A percentile compares a stretch with the other conserved stretches of the same genome.
Conservation (phyloP, 2,797 vertebrate species). For the Coendou prehensilis region DNA sequence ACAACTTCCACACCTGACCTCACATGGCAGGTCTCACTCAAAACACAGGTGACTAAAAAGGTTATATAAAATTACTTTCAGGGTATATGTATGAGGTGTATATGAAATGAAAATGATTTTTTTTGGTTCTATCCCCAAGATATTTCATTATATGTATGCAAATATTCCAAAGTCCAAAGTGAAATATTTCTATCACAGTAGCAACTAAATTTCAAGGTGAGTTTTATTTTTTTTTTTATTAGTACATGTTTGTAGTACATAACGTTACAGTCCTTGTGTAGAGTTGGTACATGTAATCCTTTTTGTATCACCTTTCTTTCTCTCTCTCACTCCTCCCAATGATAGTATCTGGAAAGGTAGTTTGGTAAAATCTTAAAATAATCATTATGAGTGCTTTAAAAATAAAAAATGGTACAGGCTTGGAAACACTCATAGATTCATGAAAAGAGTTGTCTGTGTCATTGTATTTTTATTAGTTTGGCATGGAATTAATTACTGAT, state of each 20-base stretch:
- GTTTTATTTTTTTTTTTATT: not conserved
- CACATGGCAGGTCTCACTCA: not conserved
- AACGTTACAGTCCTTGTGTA: not conserved
- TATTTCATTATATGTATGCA: not conserved
- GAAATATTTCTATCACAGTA: not conserved
- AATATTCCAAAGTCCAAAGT: not conserved
- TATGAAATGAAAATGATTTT: not conserved
- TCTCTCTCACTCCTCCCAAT: not conserved
- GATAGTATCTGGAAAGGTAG: not conserved
- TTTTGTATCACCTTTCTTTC: not conserved
- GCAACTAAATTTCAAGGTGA: not conserved
- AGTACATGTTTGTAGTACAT: not conserved
- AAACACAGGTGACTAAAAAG: not conserved
- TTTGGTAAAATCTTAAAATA: constrained; percentile 19
- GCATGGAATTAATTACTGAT: constrained; percentile 48
- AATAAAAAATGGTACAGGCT: not conserved
- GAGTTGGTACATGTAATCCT: not conserved
- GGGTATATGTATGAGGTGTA: not conserved
- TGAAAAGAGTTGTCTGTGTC: not conserved
- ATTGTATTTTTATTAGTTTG: constrained; percentile 5
- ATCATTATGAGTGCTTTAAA: not conserved
- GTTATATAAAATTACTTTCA: not conserved
- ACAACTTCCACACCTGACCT: not conserved
- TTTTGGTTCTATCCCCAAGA: not conserved
- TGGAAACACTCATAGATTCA: not conserved